A percentile compares a stretch with the other conserved stretches of the same genome.
Evolutionary conservation across 2,888 invertebrate species (phyloP).

Genomic region (Zele albiditarsus): DNA sequence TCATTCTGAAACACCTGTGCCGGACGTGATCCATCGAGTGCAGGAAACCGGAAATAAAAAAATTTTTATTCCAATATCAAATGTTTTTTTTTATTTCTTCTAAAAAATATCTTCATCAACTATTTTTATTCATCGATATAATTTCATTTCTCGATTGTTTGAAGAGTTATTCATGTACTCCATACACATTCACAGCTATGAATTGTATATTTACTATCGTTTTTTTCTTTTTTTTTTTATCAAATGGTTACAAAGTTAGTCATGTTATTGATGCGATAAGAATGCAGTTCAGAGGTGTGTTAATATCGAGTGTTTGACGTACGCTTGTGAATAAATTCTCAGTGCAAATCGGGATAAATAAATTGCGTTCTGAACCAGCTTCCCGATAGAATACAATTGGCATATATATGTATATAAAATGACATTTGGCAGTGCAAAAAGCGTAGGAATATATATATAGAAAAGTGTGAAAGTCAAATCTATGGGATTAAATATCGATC

Average conservation of each 20-base stretch:
- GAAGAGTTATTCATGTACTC: no score
- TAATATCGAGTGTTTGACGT: slow-evolving; percentile 35
- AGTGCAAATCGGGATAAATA: slow-evolving; percentile 32
- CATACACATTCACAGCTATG: no score
- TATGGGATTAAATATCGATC: slow-evolving; percentile 34
- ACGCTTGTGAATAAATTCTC: slow-evolving; percentile 40
- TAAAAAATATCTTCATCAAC: not conserved
- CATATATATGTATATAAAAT: slow-evolving; percentile 8
- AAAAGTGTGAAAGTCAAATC: slow-evolving; percentile 29
- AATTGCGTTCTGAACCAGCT: slow-evolving; percentile 32
- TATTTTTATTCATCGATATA: no score
- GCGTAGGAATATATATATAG: not conserved
- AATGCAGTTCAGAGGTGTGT: slow-evolving; percentile 37
- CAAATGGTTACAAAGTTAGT: not conserved
- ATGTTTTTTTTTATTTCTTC: not conserved
- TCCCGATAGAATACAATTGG: slow-evolving; percentile 23
- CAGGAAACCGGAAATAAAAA: slow-evolving; percentile 6
- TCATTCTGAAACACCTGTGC: slow-evolving; percentile 46
- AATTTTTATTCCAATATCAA: not conserved
- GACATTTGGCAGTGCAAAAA: slow-evolving; percentile 1
- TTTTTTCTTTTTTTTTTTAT: not conserved
- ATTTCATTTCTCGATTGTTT: no score
- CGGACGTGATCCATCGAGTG: slow-evolving; percentile 45
- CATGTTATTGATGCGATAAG: slow-evolving; percentile 39
- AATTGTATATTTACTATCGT: not conserved